Evolutionary conservation across 2,113 vertebrate species (phyloP), one percentile per base, ranked within the genome.

Genomic region (Vanacampus margaritifer): DNA sequence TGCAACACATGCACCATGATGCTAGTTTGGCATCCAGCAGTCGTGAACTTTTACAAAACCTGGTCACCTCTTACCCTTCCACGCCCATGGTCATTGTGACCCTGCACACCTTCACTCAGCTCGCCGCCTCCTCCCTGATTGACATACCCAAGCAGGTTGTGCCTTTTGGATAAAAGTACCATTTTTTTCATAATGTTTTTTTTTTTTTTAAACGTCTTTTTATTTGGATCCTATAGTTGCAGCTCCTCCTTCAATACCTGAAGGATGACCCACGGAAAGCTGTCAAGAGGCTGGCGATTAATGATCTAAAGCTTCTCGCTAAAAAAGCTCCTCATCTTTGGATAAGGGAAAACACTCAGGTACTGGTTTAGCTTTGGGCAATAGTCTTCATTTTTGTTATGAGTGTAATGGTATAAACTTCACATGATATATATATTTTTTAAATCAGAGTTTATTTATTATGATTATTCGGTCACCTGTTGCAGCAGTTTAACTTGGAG

Each of bases 1-100:
- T 99, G 2, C 96, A 99, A 91, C 95, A 99, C 90, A 99, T 99
- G 97, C 96, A 99, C 76, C 97, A 99, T 0, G 93, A 99, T 0
- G 96, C 97, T 0, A 91, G 93, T 70, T 65, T 98, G 84, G 97
- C 97, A 1, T 98, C 95, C 75, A 94, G 94, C 68, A 96, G 95
- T 43, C 87, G 97, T 1, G 94, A 96, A 79, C 94, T 99, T 12
- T 90, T 99, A 0, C 96, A 98, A 84, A 93, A 99, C 77, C 87
- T 99, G 41, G 94, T 98, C 68, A 94, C 93, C 0, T 94, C 96
- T 0, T 99, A 99, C 71, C 97, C 97, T 5, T 98, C 95, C 73
- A 98, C 96, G 67, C 93, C 92, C 61, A 96, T 99, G 96, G 95
- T 97, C 71, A 95, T 98, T 11, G 95, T 98, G 74, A 95, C 94